phyloP scores from a whole-genome alignment of 2,888 invertebrate species.

The Phortica magna region DNA sequence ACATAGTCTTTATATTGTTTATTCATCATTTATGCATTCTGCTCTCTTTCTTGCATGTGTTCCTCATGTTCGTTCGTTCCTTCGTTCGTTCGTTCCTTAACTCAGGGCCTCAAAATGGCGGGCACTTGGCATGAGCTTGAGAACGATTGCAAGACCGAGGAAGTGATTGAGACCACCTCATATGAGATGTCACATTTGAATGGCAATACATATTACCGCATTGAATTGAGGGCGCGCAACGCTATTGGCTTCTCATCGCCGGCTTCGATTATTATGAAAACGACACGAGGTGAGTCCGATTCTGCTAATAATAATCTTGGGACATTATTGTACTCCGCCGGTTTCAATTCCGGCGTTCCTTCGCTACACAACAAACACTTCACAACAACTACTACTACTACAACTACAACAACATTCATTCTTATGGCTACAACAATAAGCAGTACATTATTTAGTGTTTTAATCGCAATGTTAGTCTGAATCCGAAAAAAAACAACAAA shows the following conservation, averaged over 20 bases:
- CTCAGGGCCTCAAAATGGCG: slow-evolving; percentile 83
- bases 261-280: slow-evolving; percentile 88
- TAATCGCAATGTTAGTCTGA: slow-evolving; percentile 76
- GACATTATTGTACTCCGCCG: slow-evolving; percentile 78
- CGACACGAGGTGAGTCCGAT: slow-evolving; percentile 90
- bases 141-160: slow-evolving; percentile 80
- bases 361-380: slow-evolving; percentile 68
- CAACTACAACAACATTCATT: slow-evolving; percentile 69
- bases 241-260: slow-evolving; percentile 89
- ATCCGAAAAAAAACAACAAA: slow-evolving; percentile 30
- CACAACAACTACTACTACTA: slow-evolving; percentile 63
- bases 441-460: slow-evolving; percentile 74
- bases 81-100: slow-evolving; percentile 9
- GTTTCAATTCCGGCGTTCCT: slow-evolving; percentile 76
- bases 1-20: not conserved
- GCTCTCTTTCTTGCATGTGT: not conserved
- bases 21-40: not conserved
- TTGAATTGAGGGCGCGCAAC: slow-evolving; percentile 92
- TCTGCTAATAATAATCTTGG: slow-evolving; percentile 78
- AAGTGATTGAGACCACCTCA: slow-evolving; percentile 83
- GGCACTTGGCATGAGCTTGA: slow-evolving; percentile 83
- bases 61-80: not conserved
- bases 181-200: slow-evolving; percentile 84
- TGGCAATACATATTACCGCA: slow-evolving; percentile 90
- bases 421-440: slow-evolving; percentile 75